Base-by-base conservation (phyloP, 1,140 invertebrate species). In the Pygmarrhopalites habei region DNA sequence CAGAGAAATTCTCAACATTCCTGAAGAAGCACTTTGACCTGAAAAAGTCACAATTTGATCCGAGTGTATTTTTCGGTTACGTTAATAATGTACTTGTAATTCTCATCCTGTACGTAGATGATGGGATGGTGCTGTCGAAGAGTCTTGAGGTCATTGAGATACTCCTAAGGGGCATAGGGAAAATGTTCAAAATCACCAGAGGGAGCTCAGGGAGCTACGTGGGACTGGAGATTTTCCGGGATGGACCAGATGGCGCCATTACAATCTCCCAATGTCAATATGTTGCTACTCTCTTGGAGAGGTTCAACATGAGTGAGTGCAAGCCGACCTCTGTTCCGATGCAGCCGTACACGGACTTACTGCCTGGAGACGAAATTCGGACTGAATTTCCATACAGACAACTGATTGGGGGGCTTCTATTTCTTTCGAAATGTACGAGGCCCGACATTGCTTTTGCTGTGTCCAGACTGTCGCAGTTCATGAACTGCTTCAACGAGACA, bases 91-190 rank as follows among this genome's bases (percentile, higher is more conserved):
- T 52, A 44, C 64, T 62, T 17, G 64, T 74, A 4, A 68, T 77
- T 30, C 43, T 79, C 1, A 73, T 72, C n/a, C 68, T 78, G 7
- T 78, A 78, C 73, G 77, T 79, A 15, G 78, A 80, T 72, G 78
- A 79, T 72, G 76, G 75, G 21, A 30, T 76, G 23, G 55, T 75
- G 30, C 56, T 61, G 1, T 67, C 60, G 0, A 69, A 46, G 25
- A 29, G 63, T 32, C 39, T 26, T 21, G 52, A 59, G 26, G 68
- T 66, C 44, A 67, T 75, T 46, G 58, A 67, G 15, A 12, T 62
- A 26, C 49, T 69, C 28, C 60, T 67, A 29, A 5, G 0, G 15
- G 23, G 46, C 2, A 67, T 77, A 1, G 51, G 47, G 49, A 46
- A 62, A 21, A 28, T 67, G 46, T 72, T 74, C 41, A 43, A 73